Evolutionary conservation across 2,113 vertebrate species (phyloP), one percentile per base, ranked within the genome.

Genomic region (Plecotus auritus): DNA sequence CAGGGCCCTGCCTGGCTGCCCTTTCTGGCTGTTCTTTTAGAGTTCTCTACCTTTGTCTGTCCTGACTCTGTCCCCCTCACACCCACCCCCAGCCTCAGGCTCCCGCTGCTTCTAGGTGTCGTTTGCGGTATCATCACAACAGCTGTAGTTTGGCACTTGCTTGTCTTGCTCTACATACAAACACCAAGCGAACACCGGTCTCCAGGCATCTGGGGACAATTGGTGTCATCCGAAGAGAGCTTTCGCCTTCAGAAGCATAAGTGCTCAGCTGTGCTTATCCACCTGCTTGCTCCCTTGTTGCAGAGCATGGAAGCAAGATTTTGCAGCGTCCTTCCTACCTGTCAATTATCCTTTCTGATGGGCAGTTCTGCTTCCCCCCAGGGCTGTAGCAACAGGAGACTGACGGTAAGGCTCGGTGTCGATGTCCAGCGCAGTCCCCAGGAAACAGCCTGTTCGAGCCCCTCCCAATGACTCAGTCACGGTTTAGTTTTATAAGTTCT

Each of bases 341-440:
- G 93, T 91, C 56, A 69, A 64, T 28, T 0, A 0, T 35, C 87
- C 18, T 93, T 91, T 47, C 9, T 70, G 47, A 6, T 66, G 69
- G 59, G 67, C 7, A 51, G 96, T 37, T 73, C 70, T 85, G 61
- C 1, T 32, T 90, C 72, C 76, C 94, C 95, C 37, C 22, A 42
- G 51, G 92, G n/a, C 83, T 97, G 74, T 88, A 84, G 37, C 73
- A 47, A 18, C 9, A 72, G 85, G 90, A 69, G 32, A 85, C 61
- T 94, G 90, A 97, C 96, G 3, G 4, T 87, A 61, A 85, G 90
- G 59, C 40, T 97, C 54, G 40, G 85, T 96, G 94, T 95, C 88
- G 85, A 88, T 37, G 92, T 88, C 97, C 97, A 85, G 88, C 81
- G 64, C 92, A 92, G 97, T 97, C 93, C 0, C 14, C 51, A 92